A percentile compares a stretch with the other conserved stretches of the same genome.
Evolutionary conservation across 2,888 invertebrate species (phyloP).

Genomic region (Parnassius smintheus): DNA sequence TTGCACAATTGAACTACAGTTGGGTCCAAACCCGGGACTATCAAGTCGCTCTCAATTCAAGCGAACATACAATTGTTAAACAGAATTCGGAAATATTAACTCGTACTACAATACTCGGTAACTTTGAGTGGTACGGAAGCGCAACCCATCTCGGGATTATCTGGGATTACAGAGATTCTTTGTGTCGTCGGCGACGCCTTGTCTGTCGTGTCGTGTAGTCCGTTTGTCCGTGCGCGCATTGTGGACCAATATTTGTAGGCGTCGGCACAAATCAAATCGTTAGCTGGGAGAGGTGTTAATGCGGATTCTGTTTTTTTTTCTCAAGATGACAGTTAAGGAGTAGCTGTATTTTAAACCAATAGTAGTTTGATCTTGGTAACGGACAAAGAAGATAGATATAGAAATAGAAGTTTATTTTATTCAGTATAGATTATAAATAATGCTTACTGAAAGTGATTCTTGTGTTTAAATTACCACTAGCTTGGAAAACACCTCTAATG

Average conservation of each 20-base stretch:
- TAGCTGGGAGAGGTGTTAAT: slow-evolving; percentile 31
- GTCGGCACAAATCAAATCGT: slow-evolving; percentile 42
- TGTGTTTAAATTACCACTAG: no score
- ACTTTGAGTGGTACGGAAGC: slow-evolving; percentile 34
- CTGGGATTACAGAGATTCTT: slow-evolving; percentile 26
- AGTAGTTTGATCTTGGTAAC: no score
- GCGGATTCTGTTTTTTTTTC: slow-evolving; percentile 26
- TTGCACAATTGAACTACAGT: no score
- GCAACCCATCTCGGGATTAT: slow-evolving; percentile 31
- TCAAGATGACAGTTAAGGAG: slow-evolving; percentile 9
- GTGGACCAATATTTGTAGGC: slow-evolving; percentile 44
- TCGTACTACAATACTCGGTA: slow-evolving; percentile 27
- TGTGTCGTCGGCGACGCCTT: slow-evolving; percentile 27
- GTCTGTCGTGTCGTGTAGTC: slow-evolving; percentile 8
- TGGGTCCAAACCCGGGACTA: no score
- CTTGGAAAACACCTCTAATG: no score
- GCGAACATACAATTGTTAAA: no score
- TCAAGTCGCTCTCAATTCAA: no score
- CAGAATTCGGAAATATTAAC: not conserved
- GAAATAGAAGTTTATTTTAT: no score
- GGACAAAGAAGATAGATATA: no score
- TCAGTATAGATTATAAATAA: no score
- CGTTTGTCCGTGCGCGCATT: slow-evolving; percentile 20
- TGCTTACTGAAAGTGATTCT: no score
- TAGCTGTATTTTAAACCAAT: not conserved